Base-by-base conservation (phyloP, 2,888 invertebrate genomes). In the Merodon equestris region DNA sequence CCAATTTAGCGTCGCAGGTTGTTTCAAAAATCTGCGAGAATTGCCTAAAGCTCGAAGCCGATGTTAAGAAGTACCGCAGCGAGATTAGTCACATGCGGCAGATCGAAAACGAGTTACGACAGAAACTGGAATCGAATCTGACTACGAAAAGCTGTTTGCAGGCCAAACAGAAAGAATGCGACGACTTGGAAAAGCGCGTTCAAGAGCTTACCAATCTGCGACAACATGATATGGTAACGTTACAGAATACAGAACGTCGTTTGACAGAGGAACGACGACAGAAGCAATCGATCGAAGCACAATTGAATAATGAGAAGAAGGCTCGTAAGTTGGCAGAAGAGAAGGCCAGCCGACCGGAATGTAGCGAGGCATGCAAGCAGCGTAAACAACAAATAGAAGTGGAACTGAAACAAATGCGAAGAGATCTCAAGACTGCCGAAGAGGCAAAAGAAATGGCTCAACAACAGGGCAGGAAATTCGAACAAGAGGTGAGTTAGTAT, bases 141-240 rank as follows among this genome's bases (percentile, higher is more conserved):
- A 91, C 91, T 66, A 91, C 91, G 76, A 96, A 96, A 85, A 91
- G 93, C 83, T 96, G 97, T 88, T 92, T 96, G 87, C 95, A 95
- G 89, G 93, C 95, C 85, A 89, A 89, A 85, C 89, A 89, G 83
- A 88, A 87, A 86, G 96, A 96, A 86, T 94, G 96, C 87, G 96
- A 97, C 84, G 94, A 94, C 86, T 90, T 97, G 84, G 97, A 97
- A 87, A 93, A 93, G 87, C 95, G 95, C 51, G 82, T 97, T 86
- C 94, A 96, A 86, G 93, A 94, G 85, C 89, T 94, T 82, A 91
- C 92, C 70, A 92, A 92, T 81, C 92, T 93, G 82, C 92, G 95
- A 58, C 93, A 94, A 86, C 90, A 93, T 83, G 97, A 96, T 87
- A 93, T 94, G 89, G 93, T 95, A 85, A 92, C 93, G 83, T 90